Evolutionary conservation across 2,797 vertebrate species (phyloP).

Genomic region (Huso huso): DNA sequence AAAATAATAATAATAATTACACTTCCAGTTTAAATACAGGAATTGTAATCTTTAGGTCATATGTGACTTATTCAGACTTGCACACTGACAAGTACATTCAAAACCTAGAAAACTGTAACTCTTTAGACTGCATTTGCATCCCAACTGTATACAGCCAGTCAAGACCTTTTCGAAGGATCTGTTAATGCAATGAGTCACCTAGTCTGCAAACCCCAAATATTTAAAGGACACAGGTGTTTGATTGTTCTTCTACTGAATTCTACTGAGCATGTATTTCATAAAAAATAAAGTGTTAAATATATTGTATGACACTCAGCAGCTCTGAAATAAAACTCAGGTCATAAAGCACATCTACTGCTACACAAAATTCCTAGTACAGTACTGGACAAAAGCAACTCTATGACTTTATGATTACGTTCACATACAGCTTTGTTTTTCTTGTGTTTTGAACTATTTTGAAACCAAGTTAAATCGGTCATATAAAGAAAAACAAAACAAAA

Average conservation of each 20-base stretch:
- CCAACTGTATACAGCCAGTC: slow-evolving; percentile 56
- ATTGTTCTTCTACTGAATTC: background rate
- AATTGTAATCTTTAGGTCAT: background rate
- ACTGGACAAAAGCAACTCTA: too few relatives aligned
- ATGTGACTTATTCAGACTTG: slow-evolving; percentile 18
- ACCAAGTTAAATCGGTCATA: too few relatives aligned
- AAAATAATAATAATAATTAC: background rate
- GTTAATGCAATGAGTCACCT: slow-evolving; percentile 56
- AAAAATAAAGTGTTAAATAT: slow-evolving; percentile 20
- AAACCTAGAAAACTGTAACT: slow-evolving; percentile 35
- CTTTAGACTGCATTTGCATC: slow-evolving; percentile 55
- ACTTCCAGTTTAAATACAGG: background rate
- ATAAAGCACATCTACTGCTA: background rate
- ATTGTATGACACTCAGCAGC: slow-evolving; percentile 34
- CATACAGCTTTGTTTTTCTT: too few relatives aligned
- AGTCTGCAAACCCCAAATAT: slow-evolving; percentile 46
- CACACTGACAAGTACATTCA: slow-evolving; percentile 47
- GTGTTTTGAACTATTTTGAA: too few relatives aligned
- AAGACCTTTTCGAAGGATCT: slow-evolving; percentile 47
- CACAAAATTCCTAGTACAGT: too few relatives aligned
- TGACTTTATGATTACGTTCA: too few relatives aligned
- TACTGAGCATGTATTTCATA: slow-evolving; percentile 37
- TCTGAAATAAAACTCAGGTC: slow-evolving; percentile 28
- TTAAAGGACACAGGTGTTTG: slow-evolving; percentile 47
- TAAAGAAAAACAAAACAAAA: too few relatives aligned